These are phyloP conservation scores for Lutraria lutraria DNA, from an alignment of 2,888 invertebrate genomes.

Conservation along the genomic window DNA sequence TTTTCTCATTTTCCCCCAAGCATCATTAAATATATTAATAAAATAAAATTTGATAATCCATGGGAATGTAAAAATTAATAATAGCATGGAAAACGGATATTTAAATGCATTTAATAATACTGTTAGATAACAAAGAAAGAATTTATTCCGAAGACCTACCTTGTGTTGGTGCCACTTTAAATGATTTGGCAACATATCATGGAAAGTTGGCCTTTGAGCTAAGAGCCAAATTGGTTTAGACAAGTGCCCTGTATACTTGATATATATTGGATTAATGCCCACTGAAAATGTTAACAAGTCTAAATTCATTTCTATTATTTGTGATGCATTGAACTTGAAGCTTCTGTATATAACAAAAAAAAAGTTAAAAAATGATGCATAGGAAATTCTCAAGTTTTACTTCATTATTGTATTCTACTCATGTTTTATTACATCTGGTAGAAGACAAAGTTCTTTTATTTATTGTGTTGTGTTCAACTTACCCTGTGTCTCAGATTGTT, in stretches of 20 bases:
- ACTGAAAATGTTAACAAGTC: neutral
- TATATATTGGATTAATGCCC: neutral
- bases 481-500: no score
- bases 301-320: no score
- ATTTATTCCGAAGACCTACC: neutral
- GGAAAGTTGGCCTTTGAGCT: neutral
- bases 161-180: neutral
- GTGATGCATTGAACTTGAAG: no score
- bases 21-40: neutral
- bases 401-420: no score
- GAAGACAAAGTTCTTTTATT: no score
- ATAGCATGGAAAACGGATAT: neutral
- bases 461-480: no score
- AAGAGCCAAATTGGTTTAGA: neutral
- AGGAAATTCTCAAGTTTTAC: no score
- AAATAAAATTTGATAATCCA: slow-evolving; percentile 4
- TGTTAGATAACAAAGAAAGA: neutral
- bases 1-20: neutral
- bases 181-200: neutral
- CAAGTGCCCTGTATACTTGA: neutral
- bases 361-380: no score
- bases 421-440: no score
- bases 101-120: neutral
- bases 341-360: no score
- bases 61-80: neutral